These are phyloP conservation scores for Sphyrna mokarran DNA, from an alignment of 2,113 vertebrate species.

Conservation along the genomic window DNA sequence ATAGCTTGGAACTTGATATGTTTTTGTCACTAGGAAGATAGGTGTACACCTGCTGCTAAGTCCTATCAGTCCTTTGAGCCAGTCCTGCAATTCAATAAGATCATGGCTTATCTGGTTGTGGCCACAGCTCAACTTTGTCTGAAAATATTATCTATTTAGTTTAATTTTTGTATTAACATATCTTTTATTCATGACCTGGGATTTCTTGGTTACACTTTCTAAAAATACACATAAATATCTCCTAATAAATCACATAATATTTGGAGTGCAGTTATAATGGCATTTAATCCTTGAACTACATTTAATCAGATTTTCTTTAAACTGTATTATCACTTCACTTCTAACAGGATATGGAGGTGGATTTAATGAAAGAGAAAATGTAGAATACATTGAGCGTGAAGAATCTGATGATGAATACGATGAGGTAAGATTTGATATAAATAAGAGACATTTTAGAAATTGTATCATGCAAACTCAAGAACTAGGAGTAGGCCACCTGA, in stretches of 20 bases:
- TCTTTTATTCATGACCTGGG: neutral
- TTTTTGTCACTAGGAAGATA: neutral
- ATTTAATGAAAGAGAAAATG: slow-evolving; percentile 96
- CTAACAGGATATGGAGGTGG: slow-evolving; percentile 91
- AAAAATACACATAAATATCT: neutral
- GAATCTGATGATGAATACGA: slow-evolving; percentile 98
- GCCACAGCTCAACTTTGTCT: too few species aligned
- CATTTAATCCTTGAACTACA: neutral
- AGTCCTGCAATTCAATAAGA: too few species aligned
- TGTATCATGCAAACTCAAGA: too few species aligned
- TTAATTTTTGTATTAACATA: neutral
- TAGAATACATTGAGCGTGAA: slow-evolving; percentile 94
- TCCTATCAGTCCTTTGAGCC: too few species aligned
- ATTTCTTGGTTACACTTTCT: neutral
- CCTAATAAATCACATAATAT: neutral
- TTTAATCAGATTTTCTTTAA: neutral
- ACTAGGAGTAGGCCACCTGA: too few species aligned
- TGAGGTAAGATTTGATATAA: slow-evolving; percentile 61
- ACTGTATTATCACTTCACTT: neutral
- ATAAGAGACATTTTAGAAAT: too few species aligned
- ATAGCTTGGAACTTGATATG: neutral
- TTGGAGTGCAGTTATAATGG: neutral
- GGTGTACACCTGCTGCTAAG: too few species aligned
- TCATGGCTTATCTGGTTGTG: too few species aligned
- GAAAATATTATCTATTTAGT: neutral